Base-by-base conservation (phyloP, 2,797 vertebrate genomes). In the Mus minutoides region DNA sequence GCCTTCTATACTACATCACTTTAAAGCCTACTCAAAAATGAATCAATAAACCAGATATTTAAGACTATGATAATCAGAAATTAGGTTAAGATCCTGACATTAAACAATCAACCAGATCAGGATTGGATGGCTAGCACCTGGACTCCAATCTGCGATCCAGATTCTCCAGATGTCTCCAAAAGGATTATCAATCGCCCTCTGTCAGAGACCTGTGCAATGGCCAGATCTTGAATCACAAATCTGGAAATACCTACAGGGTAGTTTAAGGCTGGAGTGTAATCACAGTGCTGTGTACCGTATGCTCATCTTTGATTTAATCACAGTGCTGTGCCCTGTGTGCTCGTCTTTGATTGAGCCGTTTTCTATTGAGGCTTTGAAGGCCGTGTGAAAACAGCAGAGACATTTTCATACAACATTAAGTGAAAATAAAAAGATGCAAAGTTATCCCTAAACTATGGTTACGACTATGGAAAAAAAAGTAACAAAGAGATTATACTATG, bases 341-440 rank as follows among this genome's bases (percentile, higher is more conserved):
- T 95, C 43, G 78, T 62, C 71, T 75, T 90, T 90, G 64, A 26
- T 21, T 62, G 83, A 91, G 3, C 49, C 12, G 7, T 79, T 95
- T 92, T 69, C 86, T 92, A 71, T 83, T 17, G 92, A 49, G 56
- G 26, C 26, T 89, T 2, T 73, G 76, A 93, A 96, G 88, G 67
- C 56, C 69, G 58, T 60, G 31, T 37, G 88, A 71, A 94, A 91
- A 90, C 54, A 62, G 46, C 21, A 40, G 6, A 90, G 90, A 73
- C 58, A 13, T 79, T 79, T 97, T 46, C 69, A 67, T 77, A 46
- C 8, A 83, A 46, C 75, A 91, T 52, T 90, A 95, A 95, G 86
- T 34, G n/a, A 91, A 96, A 94, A 92, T 56, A 93, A 56, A 64
- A 95, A 94, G 82, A 64, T 93, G 76, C 19, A 87, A 92, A 88